These are phyloP conservation scores for Datnioides undecimradiatus DNA, from an alignment of 2,113 vertebrate genomes.

Conservation along the genomic window DNA sequence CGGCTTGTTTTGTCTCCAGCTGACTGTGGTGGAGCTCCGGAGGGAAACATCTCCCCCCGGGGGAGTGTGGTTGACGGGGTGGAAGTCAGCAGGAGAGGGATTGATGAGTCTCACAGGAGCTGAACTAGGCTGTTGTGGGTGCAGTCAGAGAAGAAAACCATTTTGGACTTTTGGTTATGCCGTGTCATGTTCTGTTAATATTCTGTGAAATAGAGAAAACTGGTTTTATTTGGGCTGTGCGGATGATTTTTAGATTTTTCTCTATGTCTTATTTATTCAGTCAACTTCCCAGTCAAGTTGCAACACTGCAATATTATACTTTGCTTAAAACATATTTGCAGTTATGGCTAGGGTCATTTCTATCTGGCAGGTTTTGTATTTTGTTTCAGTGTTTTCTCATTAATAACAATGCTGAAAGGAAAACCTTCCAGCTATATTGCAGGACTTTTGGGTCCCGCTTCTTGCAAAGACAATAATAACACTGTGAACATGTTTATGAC, in stretches of 20 bases:
- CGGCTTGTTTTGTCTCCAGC: conserved; percentile 51
- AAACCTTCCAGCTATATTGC: no score
- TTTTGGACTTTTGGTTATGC: not conserved
- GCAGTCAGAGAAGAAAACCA: not conserved
- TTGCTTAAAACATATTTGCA: not conserved
- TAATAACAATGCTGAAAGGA: not conserved
- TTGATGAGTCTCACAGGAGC: conserved; percentile 15
- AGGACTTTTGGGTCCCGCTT: no score
- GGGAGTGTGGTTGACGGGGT: conserved; percentile 22
- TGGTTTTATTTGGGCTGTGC: not conserved
- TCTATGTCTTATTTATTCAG: not conserved
- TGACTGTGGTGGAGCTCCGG: conserved; percentile 41
- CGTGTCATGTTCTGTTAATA: not conserved
- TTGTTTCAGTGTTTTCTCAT: no score
- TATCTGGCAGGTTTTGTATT: no score
- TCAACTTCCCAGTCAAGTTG: not conserved
- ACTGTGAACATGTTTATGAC: no score
- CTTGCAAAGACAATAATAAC: no score
- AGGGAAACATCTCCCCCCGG: conserved; percentile 29
- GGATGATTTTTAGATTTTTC: not conserved
- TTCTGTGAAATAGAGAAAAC: not conserved
- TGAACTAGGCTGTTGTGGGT: not conserved
- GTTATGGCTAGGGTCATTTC: no score
- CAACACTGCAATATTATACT: not conserved
- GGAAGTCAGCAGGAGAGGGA: conserved; percentile 28